Evolutionary conservation across 2,888 invertebrate genomes (phyloP).

Genomic region (Oligia latruncula): DNA sequence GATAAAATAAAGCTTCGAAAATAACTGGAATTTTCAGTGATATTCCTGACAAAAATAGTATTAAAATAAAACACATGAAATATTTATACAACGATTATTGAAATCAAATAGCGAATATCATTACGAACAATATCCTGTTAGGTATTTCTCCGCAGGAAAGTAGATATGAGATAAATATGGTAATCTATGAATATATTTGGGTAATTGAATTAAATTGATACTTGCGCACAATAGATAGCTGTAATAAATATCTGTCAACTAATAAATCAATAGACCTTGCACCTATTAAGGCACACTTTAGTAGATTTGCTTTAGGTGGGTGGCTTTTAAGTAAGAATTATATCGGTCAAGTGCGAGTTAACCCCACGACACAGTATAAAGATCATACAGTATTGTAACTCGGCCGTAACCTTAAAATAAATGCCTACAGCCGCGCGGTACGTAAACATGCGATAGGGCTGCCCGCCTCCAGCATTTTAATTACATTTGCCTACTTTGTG

Average conservation of each 20-base stretch:
- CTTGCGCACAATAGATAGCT: slow-evolving; percentile 40
- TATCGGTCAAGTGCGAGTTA: slow-evolving; percentile 60
- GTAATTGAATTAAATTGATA: slow-evolving; percentile 59
- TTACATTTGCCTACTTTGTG: too few species aligned
- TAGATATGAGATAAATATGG: slow-evolving; percentile 40
- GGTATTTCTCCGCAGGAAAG: slow-evolving; percentile 34
- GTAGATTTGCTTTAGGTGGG: slow-evolving; percentile 52
- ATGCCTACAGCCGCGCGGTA: too few species aligned
- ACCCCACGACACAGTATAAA: too few species aligned
- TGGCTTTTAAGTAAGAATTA: slow-evolving; percentile 57
- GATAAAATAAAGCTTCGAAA: not conserved
- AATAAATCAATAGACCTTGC: slow-evolving; percentile 62
- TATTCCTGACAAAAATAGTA: not conserved
- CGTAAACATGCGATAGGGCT: too few species aligned
- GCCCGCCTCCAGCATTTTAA: too few species aligned
- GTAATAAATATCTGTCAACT: slow-evolving; percentile 59
- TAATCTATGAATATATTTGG: slow-evolving; percentile 53
- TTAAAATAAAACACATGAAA: not conserved
- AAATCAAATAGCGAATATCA: slow-evolving; percentile 30
- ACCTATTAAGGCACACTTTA: slow-evolving; percentile 53
- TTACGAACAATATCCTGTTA: slow-evolving; percentile 34
- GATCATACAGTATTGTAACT: too few species aligned
- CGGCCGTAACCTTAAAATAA: too few species aligned
- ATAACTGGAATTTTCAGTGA: not conserved
- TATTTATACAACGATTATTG: slow-evolving; percentile 5